A percentile compares a stretch with the other conserved stretches of the same genome.
Evolutionary conservation across 2,113 vertebrate species (phyloP).

Genomic region (Origma solitaria): DNA sequence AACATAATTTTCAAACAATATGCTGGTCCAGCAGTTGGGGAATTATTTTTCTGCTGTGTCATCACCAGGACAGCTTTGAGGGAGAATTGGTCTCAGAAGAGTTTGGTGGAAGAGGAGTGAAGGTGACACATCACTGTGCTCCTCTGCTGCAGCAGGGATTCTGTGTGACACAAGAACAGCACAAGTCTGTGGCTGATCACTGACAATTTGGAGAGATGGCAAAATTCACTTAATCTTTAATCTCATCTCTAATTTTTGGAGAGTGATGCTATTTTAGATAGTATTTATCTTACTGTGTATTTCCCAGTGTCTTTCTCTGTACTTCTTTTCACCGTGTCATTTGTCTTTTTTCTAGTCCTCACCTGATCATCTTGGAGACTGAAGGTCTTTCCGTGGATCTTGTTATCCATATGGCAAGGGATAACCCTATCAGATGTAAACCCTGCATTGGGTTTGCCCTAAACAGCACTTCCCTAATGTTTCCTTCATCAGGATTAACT

Average conservation of each 20-base stretch:
- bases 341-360: neutral
- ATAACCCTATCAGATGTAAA: neutral
- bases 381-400: neutral
- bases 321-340: neutral
- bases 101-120: neutral
- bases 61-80: neutral
- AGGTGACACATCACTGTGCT: accelerated
- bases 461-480: neutral
- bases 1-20: neutral
- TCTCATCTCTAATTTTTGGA: neutral
- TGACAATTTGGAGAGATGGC: neutral
- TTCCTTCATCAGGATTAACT: neutral
- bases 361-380: neutral
- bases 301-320: neutral
- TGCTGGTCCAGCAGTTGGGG: neutral
- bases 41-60: neutral
- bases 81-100: neutral
- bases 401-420: neutral
- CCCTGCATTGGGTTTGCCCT: neutral
- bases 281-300: neutral
- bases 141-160: neutral
- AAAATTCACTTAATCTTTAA: neutral
- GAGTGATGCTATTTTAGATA: neutral
- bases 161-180: neutral
- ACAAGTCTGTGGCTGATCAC: neutral